phyloP scores from a whole-genome alignment of 2,888 invertebrate species.

The Pharmacophagus antenor region DNA sequence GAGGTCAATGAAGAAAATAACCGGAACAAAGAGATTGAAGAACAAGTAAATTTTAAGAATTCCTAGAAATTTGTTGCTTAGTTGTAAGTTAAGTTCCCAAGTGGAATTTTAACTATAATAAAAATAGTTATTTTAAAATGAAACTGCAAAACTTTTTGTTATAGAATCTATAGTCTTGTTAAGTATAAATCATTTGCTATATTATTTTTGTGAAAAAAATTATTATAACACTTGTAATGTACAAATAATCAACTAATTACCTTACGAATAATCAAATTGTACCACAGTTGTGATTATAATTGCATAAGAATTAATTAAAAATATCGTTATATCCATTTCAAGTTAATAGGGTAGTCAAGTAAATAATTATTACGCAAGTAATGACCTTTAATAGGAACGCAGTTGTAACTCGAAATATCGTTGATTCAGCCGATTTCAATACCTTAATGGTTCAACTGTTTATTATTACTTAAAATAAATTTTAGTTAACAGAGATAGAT shows the following conservation, averaged over 20 bases:
- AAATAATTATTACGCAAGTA: too few relatives aligned
- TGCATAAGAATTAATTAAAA: neutral
- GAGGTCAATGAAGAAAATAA: conserved; percentile 18
- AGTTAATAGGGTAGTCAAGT: neutral
- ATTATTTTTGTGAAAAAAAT: neutral
- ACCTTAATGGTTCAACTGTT: too few relatives aligned
- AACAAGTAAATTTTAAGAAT: neutral
- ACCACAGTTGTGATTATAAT: neutral
- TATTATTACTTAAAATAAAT: too few relatives aligned
- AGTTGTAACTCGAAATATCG: too few relatives aligned
- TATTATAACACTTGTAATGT: neutral
- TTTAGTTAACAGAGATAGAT: too few relatives aligned
- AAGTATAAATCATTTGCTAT: too few relatives aligned
- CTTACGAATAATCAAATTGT: neutral
- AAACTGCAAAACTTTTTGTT: too few relatives aligned
- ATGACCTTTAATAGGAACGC: neutral
- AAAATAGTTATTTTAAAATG: neutral
- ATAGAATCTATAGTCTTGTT: too few relatives aligned
- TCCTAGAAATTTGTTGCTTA: conserved; percentile 2
- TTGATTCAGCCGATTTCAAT: too few relatives aligned
- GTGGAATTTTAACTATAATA: neutral
- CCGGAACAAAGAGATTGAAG: neutral
- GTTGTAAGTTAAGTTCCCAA: neutral
- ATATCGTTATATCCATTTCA: neutral
- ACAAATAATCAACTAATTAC: neutral